A percentile compares a stretch with the other conserved stretches of the same genome.
These are phyloP conservation scores for Riparia riparia DNA, from an alignment of 2,113 vertebrate species.

Conservation along the genomic window DNA sequence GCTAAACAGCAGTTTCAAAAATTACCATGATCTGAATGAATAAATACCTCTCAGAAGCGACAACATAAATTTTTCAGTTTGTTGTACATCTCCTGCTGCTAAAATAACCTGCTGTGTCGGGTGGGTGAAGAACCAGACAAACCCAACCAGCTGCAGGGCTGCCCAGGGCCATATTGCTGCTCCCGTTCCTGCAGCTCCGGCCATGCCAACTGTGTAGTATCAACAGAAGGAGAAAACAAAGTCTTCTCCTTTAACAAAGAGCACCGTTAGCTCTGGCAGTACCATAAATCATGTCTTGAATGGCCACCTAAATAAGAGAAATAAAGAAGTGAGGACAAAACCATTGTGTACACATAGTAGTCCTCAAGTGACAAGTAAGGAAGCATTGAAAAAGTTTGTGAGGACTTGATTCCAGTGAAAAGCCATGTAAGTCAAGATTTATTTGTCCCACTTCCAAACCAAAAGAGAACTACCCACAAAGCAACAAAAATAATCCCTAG, in stretches of 20 bases:
- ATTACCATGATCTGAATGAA: constrained; percentile 21
- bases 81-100: neutral
- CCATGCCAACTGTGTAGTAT: neutral
- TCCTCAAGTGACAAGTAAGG: neutral
- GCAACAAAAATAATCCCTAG: neutral
- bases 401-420: neutral
- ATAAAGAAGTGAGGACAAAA: neutral
- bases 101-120: neutral
- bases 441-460: neutral
- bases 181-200: fast-evolving
- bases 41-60: constrained; percentile 64
- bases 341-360: fast-evolving
- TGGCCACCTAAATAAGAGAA: neutral
- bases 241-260: neutral
- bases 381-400: neutral
- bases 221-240: neutral
- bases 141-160: neutral
- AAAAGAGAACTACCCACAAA: neutral
- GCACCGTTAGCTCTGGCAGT: neutral
- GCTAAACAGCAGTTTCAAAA: constrained; percentile 17
- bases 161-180: neutral
- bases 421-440: neutral
- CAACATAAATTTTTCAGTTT: constrained; percentile 46
- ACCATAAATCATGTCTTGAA: neutral
- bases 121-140: neutral